phyloP scores from a whole-genome alignment of 2,888 invertebrate species.

The Synanthedon formicaeformis region DNA sequence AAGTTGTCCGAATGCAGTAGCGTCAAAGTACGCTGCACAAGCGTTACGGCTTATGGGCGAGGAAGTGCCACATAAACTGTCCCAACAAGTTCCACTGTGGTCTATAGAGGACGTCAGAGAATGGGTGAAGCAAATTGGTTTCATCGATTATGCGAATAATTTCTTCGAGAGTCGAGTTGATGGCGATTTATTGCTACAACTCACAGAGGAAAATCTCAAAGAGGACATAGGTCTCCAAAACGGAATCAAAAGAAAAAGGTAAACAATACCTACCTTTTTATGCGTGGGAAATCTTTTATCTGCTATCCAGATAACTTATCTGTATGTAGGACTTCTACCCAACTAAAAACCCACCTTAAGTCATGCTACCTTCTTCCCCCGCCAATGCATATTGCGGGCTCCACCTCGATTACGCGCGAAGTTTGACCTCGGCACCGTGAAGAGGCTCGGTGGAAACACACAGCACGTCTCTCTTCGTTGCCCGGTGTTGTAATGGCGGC shows the following conservation, averaged over 20 bases:
- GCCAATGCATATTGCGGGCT: too few relatives aligned
- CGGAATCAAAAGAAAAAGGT: slow-evolving; percentile 92
- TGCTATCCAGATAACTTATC: too few relatives aligned
- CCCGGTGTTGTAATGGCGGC: too few relatives aligned
- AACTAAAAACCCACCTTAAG: too few relatives aligned
- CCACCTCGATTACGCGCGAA: too few relatives aligned
- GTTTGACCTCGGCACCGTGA: too few relatives aligned
- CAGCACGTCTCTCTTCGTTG: too few relatives aligned
- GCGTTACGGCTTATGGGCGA: slow-evolving; percentile 93
- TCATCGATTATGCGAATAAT: slow-evolving; percentile 83
- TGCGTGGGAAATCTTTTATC: too few relatives aligned
- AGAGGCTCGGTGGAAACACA: too few relatives aligned
- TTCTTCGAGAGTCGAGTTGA: slow-evolving; percentile 95
- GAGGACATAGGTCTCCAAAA: slow-evolving; percentile 94
- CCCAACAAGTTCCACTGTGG: slow-evolving; percentile 98
- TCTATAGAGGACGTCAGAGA: slow-evolving; percentile 95
- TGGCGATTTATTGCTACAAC: slow-evolving; percentile 92
- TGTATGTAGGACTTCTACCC: too few relatives aligned
- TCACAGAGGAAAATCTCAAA: slow-evolving; percentile 91
- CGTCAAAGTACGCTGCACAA: slow-evolving; percentile 96
- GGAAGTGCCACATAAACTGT: slow-evolving; percentile 96
- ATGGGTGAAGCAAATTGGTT: slow-evolving; percentile 99
- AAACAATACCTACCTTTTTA: too few relatives aligned
- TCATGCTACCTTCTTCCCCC: too few relatives aligned
- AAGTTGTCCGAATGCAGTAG: slow-evolving; percentile 97